A percentile compares a stretch with the other conserved stretches of the same genome.
Conservation (phyloP, 2,797 vertebrate genomes). For the Anniella stebbinsi region DNA sequence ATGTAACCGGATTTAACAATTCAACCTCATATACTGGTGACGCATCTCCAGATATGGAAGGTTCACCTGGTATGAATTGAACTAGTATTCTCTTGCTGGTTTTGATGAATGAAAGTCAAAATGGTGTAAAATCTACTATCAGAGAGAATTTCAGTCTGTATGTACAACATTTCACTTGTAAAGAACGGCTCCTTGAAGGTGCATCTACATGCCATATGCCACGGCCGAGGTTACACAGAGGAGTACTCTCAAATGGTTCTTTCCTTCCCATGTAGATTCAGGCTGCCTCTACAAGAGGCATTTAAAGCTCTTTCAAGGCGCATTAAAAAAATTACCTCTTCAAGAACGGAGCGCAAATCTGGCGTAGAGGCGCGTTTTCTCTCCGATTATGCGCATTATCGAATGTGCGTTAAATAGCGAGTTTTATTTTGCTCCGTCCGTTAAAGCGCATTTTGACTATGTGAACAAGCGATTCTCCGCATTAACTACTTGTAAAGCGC, state of each 20-base stretch:
- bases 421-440: too few species aligned
- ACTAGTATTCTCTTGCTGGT: neutral
- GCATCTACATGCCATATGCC: neutral
- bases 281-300: too few species aligned
- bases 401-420: too few species aligned
- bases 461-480: too few species aligned
- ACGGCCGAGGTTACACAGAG: neutral
- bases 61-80: neutral
- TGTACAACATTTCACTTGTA: neutral
- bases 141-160: neutral
- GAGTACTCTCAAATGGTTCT: neutral
- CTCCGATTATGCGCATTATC: too few species aligned
- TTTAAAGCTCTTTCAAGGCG: too few species aligned
- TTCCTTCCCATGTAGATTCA: neutral
- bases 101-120: neutral
- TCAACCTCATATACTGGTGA: neutral
- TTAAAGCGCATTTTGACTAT: too few species aligned
- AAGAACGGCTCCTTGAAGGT: neutral
- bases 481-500: too few species aligned
- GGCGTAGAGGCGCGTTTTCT: too few species aligned
- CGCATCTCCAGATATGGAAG: neutral
- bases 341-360: too few species aligned
- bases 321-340: too few species aligned
- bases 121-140: neutral
- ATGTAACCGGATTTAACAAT: too few species aligned